phyloP scores from a whole-genome alignment of 2,888 invertebrate species.

The Troglohyphantes excavatus region DNA sequence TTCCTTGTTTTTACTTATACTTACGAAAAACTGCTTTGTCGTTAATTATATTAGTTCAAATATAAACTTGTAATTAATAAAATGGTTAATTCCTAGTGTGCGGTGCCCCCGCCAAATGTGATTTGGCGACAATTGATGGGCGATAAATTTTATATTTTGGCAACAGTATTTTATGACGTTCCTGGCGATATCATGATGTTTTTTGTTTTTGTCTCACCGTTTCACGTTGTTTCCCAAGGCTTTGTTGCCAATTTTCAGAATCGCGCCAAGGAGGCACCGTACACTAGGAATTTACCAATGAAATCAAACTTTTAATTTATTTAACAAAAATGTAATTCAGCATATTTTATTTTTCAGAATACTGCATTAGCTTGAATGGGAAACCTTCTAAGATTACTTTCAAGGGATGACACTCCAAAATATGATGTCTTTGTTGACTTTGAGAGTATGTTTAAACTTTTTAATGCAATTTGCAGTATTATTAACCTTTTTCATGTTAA shows the following conservation, averaged over 20 bases:
- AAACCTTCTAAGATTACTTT: constrained; percentile 91
- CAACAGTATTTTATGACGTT: too few relatives aligned
- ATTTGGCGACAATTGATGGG: too few relatives aligned
- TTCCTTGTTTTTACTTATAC: not conserved
- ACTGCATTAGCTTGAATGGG: constrained; percentile 86
- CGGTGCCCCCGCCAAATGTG: too few relatives aligned
- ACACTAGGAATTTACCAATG: too few relatives aligned
- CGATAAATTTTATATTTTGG: too few relatives aligned
- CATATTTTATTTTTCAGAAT: constrained; percentile 46
- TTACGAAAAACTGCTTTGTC: not conserved
- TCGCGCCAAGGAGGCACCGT: too few relatives aligned
- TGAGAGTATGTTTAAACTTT: constrained; percentile 86
- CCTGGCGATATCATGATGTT: too few relatives aligned
- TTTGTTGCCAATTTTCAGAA: too few relatives aligned
- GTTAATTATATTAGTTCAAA: not conserved
- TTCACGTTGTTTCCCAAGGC: too few relatives aligned
- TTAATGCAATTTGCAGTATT: not conserved
- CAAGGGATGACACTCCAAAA: constrained; percentile 92
- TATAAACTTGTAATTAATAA: not conserved
- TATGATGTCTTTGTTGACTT: constrained; percentile 96
- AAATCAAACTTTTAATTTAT: not conserved
- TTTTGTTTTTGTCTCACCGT: too few relatives aligned
- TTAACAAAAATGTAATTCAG: not conserved
- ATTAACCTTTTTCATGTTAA: not conserved
- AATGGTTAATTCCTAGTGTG: too few relatives aligned